phyloP scores from a whole-genome alignment of 2,797 vertebrate genomes.

The Takifugu rubripes region DNA sequence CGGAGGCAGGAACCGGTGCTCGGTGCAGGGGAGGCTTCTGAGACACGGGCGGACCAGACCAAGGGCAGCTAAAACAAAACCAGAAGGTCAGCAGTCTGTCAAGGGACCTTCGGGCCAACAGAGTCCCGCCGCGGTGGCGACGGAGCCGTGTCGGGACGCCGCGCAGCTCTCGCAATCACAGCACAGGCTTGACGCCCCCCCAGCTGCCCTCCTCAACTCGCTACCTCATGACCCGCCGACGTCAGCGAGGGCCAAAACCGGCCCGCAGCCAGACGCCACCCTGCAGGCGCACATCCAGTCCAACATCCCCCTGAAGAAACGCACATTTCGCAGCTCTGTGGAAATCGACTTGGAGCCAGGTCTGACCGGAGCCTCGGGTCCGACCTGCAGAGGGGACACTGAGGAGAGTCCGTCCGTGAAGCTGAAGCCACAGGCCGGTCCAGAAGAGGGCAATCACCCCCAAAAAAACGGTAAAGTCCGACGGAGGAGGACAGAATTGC shows the following conservation, averaged over 20 bases:
- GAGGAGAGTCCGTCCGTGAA: slow-evolving; percentile 27
- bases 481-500: slow-evolving; percentile 28
- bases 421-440: slow-evolving; percentile 1
- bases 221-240: slow-evolving; percentile 54
- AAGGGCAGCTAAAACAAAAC: slow-evolving; percentile 39
- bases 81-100: slow-evolving; percentile 25
- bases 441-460: slow-evolving; percentile 25
- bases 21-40: slow-evolving; percentile 14
- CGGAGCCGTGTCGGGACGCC: slow-evolving; percentile 18
- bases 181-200: slow-evolving; percentile 19
- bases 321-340: slow-evolving; percentile 75
- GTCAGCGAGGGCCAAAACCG: slow-evolving; percentile 36
- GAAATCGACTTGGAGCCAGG: slow-evolving; percentile 62
- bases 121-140: not conserved
- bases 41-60: slow-evolving; percentile 33
- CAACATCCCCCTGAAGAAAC: slow-evolving; percentile 81
- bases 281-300: slow-evolving; percentile 69
- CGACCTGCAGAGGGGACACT: slow-evolving; percentile 24
- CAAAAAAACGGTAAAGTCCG: slow-evolving; percentile 29
- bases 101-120: slow-evolving; percentile 30
- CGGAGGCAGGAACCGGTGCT: slow-evolving; percentile 15
- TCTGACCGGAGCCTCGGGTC: slow-evolving; percentile 33
- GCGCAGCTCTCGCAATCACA: slow-evolving; percentile 16
- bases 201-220: slow-evolving; percentile 36
- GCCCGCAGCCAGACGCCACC: slow-evolving; percentile 46